phyloP scores from a whole-genome alignment of 2,113 vertebrate genomes.

The Antennarius striatus region DNA sequence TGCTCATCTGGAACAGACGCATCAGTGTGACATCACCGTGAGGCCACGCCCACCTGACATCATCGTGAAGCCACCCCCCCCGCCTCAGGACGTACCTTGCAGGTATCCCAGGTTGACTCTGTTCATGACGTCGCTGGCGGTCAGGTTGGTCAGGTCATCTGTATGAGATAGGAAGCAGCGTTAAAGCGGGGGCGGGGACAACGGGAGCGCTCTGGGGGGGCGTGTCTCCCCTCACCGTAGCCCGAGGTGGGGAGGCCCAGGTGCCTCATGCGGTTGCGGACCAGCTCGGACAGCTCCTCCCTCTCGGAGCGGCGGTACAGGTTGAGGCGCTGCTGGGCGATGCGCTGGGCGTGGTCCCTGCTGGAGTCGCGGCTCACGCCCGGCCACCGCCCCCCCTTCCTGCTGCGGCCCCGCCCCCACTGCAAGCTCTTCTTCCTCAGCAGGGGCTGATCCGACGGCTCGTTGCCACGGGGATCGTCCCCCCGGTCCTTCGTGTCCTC shows the following conservation, averaged over 20 bases:
- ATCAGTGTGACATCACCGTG: not conserved
- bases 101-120: slow-evolving; percentile 97
- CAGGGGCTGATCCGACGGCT: slow-evolving; percentile 86
- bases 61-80: no score
- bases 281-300: slow-evolving; percentile 91
- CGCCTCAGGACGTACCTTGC: slow-evolving; percentile 84
- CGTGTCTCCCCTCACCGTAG: slow-evolving; percentile 81
- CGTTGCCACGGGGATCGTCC: slow-evolving; percentile 80
- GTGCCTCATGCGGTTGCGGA: slow-evolving; percentile 95
- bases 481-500: slow-evolving; percentile 87
- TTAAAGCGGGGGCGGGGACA: not conserved
- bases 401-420: slow-evolving; percentile 90
- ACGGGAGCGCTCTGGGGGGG: not conserved
- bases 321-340: slow-evolving; percentile 87
- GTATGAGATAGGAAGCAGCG: slow-evolving; percentile 75
- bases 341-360: slow-evolving; percentile 82
- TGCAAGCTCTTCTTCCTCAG: slow-evolving; percentile 92
- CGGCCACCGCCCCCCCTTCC: slow-evolving; percentile 83
- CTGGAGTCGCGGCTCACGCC: slow-evolving; percentile 65
- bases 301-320: slow-evolving; percentile 90
- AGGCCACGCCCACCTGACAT: no score
- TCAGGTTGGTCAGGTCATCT: slow-evolving; percentile 96
- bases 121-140: slow-evolving; percentile 98
- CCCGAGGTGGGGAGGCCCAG: slow-evolving; percentile 90
- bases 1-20: slow-evolving; percentile 87